Conservation (phyloP, 2,113 vertebrate species). For the Origma solitaria region DNA sequence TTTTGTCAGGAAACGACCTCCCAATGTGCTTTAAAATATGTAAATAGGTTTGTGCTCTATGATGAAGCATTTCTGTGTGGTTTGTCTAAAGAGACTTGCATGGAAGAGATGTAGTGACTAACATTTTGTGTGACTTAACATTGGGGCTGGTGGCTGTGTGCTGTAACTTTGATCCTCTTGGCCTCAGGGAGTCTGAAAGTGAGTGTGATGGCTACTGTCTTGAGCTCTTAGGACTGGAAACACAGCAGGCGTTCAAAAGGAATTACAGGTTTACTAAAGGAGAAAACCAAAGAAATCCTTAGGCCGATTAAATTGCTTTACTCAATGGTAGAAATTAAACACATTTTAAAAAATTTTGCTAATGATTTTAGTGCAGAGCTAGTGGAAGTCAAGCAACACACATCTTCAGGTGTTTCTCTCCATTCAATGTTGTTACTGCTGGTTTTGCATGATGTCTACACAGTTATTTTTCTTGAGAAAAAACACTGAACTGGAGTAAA, state of each 20-base stretch:
- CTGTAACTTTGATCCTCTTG: not conserved
- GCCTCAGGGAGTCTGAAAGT: not conserved
- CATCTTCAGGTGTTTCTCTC: not conserved
- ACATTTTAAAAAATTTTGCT: not conserved
- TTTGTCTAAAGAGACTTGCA: not conserved
- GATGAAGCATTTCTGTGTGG: not conserved
- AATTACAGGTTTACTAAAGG: not conserved
- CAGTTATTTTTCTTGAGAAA: not conserved
- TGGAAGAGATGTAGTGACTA: not conserved
- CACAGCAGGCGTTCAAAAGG: not conserved
- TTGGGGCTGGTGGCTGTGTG: not conserved
- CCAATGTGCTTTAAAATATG: slow-evolving; percentile 13
- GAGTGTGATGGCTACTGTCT: not conserved
- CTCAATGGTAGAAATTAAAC: not conserved
- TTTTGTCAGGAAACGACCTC: slow-evolving; percentile 13
- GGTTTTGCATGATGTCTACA: not conserved
- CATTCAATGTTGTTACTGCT: not conserved
- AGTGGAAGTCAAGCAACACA: not conserved
- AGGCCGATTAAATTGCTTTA: not conserved
- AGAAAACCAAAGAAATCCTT: not conserved
- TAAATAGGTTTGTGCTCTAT: not conserved
- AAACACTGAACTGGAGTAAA: not conserved
- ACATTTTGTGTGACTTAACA: not conserved
- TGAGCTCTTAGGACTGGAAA: not conserved
- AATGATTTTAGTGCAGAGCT: not conserved